These are phyloP conservation scores for Cantharis rustica DNA, from an alignment of 2,888 invertebrate species.

Conservation along the genomic window DNA sequence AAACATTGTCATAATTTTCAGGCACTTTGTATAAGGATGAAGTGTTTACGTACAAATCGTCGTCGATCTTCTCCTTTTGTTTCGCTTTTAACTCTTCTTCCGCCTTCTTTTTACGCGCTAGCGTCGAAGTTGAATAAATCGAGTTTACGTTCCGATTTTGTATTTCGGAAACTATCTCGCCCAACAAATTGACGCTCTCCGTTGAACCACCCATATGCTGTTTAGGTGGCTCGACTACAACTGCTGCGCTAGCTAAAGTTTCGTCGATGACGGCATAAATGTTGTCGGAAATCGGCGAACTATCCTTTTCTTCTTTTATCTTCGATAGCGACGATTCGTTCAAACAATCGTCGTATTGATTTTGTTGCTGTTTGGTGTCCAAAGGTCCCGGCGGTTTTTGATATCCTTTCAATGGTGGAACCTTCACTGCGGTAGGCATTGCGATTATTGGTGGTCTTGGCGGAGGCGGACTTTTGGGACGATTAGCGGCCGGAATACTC, in stretches of 20 bases:
- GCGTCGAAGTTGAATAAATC: constrained; percentile 80
- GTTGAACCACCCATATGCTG: constrained; percentile 63
- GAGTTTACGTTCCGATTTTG: constrained; percentile 85
- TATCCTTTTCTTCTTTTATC: constrained; percentile 64
- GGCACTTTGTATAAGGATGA: constrained; percentile 62
- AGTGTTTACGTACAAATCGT: constrained; percentile 66
- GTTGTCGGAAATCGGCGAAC: constrained; percentile 67
- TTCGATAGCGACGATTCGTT: constrained; percentile 68
- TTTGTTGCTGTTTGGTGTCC: constrained; percentile 45
- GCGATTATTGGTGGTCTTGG: constrained; percentile 64
- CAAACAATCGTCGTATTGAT: constrained; percentile 81
- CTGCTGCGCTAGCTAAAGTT: constrained; percentile 57
- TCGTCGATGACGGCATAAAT: constrained; percentile 90
- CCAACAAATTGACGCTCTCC: constrained; percentile 77
- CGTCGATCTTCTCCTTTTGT: constrained; percentile 45
- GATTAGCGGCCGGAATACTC: constrained; percentile 68
- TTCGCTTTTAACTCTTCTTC: constrained; percentile 52
- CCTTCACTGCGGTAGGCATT: constrained; percentile 40
- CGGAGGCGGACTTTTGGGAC: constrained; percentile 80
- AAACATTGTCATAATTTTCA: constrained; percentile 67
- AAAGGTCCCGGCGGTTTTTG: constrained; percentile 58
- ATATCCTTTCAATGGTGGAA: constrained; percentile 62
- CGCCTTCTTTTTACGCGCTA: constrained; percentile 66
- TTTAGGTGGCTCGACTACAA: constrained; percentile 49
- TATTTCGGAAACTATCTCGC: constrained; percentile 87